Conservation (phyloP, 2,113 vertebrate species). For the Hucho hucho region DNA sequence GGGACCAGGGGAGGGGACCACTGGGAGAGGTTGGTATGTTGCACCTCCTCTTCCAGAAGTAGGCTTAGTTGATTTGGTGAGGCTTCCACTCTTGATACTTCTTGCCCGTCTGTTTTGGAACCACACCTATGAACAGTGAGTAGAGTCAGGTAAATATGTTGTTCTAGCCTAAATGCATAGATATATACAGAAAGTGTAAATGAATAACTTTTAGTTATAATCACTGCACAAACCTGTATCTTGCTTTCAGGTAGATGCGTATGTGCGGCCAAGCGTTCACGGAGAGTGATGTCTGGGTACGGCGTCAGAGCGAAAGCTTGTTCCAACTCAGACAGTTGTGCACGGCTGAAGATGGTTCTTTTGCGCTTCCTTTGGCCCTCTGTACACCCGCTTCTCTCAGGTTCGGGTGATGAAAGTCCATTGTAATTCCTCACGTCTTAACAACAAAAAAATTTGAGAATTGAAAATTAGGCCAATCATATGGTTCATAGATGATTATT, state of each 20-base stretch:
- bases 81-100: conserved; percentile 81
- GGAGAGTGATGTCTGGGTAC: conserved; percentile 86
- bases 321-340: conserved; percentile 86
- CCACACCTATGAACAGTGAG: conserved; percentile 82
- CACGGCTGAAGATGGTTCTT: conserved; percentile 85
- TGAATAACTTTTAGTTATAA: too few relatives aligned
- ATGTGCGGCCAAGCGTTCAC: conserved; percentile 81
- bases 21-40: conserved; percentile 12
- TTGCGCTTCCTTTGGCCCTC: conserved; percentile 81
- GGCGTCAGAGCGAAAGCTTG: conserved; percentile 82
- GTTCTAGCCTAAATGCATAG: background rate
- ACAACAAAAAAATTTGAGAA: background rate
- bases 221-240: conserved; percentile 78
- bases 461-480: too few relatives aligned
- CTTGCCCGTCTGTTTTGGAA: conserved; percentile 91
- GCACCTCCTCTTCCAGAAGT: conserved; percentile 12
- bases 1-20: conserved; percentile 13
- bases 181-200: background rate
- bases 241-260: conserved; percentile 89
- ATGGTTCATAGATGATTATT: too few relatives aligned
- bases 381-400: conserved; percentile 25
- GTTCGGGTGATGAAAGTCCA: conserved; percentile 48
- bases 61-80: conserved; percentile 49
- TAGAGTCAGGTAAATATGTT: background rate
- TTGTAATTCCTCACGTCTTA: conserved; percentile 40